Conservation (phyloP, 2,797 vertebrate genomes). For the Gila robusta region DNA sequence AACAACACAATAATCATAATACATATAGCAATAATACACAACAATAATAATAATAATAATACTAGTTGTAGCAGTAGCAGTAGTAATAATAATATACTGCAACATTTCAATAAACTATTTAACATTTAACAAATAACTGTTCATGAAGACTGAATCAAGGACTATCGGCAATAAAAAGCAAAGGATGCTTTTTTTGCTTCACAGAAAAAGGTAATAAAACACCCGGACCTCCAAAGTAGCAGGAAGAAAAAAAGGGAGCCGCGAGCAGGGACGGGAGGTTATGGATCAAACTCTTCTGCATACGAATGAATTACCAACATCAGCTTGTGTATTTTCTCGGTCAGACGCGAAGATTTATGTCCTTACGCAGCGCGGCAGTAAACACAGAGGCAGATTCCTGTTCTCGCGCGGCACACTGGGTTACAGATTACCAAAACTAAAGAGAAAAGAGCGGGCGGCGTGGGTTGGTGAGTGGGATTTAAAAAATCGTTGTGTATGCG, state of each 20-base stretch:
- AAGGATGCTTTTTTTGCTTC: not conserved
- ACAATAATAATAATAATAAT: not conserved
- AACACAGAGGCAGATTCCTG: conserved; percentile 75
- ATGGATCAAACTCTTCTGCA: conserved; percentile 35
- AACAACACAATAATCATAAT: not conserved
- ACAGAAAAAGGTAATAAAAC: not conserved
- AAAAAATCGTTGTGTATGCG: conserved; percentile 85
- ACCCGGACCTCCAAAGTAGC: conserved; percentile 7
- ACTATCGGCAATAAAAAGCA: not conserved
- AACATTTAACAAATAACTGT: not conserved
- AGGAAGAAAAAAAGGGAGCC: not conserved
- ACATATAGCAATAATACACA: not conserved
- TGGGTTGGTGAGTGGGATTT: conserved; percentile 87
- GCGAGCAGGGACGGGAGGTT: not conserved
- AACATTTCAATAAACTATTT: conserved; percentile 10
- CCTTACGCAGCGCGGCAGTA: conserved; percentile 86
- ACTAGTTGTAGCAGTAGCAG: not conserved
- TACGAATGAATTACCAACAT: conserved; percentile 40
- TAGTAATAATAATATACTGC: not conserved
- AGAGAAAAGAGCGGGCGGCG: conserved; percentile 78
- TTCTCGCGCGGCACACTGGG: conserved; percentile 67
- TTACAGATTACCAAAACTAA: conserved; percentile 74
- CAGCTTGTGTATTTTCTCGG: conserved; percentile 83
- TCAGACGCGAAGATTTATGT: conserved; percentile 89
- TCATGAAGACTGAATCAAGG: not conserved